phyloP scores from a whole-genome alignment of 2,113 vertebrate genomes.

The Hyla sarda region DNA sequence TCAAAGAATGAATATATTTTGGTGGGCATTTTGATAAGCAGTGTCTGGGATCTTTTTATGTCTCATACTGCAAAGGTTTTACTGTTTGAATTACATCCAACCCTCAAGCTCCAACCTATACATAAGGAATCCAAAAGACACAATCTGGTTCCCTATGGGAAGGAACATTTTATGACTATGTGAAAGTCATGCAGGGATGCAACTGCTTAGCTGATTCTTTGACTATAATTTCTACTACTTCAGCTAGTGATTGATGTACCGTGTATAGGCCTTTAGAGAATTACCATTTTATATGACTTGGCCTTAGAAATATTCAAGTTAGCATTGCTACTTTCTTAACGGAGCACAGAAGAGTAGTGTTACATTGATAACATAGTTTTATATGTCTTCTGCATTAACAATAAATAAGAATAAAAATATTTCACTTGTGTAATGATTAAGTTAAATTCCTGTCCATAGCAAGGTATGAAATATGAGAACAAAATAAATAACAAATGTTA shows the following conservation, averaged over 20 bases:
- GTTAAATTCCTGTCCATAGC: background rate
- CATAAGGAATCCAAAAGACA: conserved; percentile 49
- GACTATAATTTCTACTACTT: conserved; percentile 37
- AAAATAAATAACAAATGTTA: too few species aligned
- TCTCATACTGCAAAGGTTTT: conserved; percentile 33
- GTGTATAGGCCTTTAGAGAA: conserved; percentile 52
- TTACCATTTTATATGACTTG: conserved; percentile 53
- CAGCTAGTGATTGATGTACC: conserved; percentile 55
- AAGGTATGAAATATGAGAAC: too few species aligned
- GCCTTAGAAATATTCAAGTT: conserved; percentile 35
- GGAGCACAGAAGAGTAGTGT: background rate
- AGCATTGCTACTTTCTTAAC: background rate
- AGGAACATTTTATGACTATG: conserved; percentile 50
- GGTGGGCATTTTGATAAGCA: conserved; percentile 29
- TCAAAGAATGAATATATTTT: background rate
- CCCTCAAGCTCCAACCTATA: conserved; percentile 51
- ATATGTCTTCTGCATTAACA: background rate
- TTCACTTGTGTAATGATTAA: too few species aligned
- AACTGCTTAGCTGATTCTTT: conserved; percentile 48
- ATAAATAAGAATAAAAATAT: background rate
- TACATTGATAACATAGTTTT: background rate
- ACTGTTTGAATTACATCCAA: conserved; percentile 42
- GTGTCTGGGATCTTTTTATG: conserved; percentile 15
- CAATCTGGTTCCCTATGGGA: conserved; percentile 49
- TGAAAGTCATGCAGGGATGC: conserved; percentile 55